These are phyloP conservation scores for Trissolcus basalis DNA, from an alignment of 1,140 invertebrate genomes.

Conservation along the genomic window DNA sequence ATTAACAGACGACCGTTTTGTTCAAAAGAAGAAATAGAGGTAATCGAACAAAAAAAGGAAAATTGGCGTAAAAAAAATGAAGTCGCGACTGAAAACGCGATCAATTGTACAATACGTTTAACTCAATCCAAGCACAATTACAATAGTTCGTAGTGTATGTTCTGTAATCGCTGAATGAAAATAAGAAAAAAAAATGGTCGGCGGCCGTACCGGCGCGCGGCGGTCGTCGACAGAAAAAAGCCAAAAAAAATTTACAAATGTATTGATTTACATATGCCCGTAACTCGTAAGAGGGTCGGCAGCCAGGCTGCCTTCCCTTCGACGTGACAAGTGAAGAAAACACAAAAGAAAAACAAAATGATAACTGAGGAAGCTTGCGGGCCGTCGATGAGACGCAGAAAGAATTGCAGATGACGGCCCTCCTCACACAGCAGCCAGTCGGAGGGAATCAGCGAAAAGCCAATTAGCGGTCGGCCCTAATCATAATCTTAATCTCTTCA, in stretches of 20 bases:
- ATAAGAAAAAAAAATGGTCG: slow-evolving; percentile 67
- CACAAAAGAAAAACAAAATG: slow-evolving; percentile 12
- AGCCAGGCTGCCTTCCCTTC: slow-evolving; percentile 56
- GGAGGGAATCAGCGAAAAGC: slow-evolving; percentile 22
- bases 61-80: slow-evolving; percentile 6
- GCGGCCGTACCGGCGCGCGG: slow-evolving; percentile 58
- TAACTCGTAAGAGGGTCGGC: slow-evolving; percentile 75
- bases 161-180: slow-evolving; percentile 75
- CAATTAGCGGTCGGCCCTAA: slow-evolving; percentile 54
- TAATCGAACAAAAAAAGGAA: slow-evolving; percentile 14
- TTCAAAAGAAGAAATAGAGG: slow-evolving; percentile 53
- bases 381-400: not conserved
- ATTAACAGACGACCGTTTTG: slow-evolving; percentile 70
- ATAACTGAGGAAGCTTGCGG: slow-evolving; percentile 17
- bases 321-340: slow-evolving; percentile 30
- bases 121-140: slow-evolving; percentile 71
- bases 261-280: slow-evolving; percentile 78
- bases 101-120: slow-evolving; percentile 70
- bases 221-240: slow-evolving; percentile 64
- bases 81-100: slow-evolving; percentile 53
- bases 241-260: slow-evolving; percentile 77
- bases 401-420: not conserved
- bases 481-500: slow-evolving; percentile 77
- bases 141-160: slow-evolving; percentile 77
- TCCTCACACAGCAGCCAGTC: slow-evolving; percentile 13